These are phyloP conservation scores for Mormyrus proboscirostris DNA, from an alignment of 2,797 vertebrate species.

Conservation along the genomic window DNA sequence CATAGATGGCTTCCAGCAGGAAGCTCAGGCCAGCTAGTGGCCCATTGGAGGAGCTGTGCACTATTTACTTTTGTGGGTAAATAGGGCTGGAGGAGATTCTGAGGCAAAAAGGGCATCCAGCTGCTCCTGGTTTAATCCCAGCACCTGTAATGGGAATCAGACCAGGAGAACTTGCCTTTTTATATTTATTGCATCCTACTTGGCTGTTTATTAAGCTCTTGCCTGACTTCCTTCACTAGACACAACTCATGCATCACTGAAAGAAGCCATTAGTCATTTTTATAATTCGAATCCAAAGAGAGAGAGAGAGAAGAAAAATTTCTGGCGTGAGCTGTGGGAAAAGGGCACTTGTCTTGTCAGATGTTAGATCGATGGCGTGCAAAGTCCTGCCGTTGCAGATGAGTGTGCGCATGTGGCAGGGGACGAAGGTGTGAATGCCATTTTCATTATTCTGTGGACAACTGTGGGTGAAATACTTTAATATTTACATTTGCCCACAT, in stretches of 20 bases:
- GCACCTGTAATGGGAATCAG: conserved; percentile 44
- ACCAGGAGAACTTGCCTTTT: conserved; percentile 30
- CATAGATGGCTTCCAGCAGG: background rate
- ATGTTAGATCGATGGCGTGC: conserved; percentile 23
- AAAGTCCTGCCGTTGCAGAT: conserved; percentile 12
- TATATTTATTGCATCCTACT: conserved; percentile 41
- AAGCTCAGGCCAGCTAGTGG: conserved; percentile 1
- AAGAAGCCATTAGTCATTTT: conserved; percentile 40
- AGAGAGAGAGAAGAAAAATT: background rate
- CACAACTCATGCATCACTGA: conserved; percentile 44
- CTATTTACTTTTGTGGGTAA: conserved; percentile 34
- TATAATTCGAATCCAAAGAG: conserved; percentile 34
- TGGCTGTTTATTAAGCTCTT: conserved; percentile 37
- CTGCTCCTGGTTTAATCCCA: conserved; percentile 40
- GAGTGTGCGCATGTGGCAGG: background rate
- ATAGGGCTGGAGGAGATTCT: conserved; percentile 28
- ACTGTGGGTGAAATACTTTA: background rate
- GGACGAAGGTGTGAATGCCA: background rate
- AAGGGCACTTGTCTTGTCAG: conserved; percentile 19
- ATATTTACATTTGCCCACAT: background rate
- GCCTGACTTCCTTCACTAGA: conserved; percentile 34
- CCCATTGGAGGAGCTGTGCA: background rate
- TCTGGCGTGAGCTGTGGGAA: background rate
- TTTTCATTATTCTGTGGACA: background rate
- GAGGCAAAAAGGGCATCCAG: conserved; percentile 29